These are phyloP conservation scores for Epsilonema sp. DNA, from an alignment of 2,888 invertebrate species.

Conservation along the genomic window DNA sequence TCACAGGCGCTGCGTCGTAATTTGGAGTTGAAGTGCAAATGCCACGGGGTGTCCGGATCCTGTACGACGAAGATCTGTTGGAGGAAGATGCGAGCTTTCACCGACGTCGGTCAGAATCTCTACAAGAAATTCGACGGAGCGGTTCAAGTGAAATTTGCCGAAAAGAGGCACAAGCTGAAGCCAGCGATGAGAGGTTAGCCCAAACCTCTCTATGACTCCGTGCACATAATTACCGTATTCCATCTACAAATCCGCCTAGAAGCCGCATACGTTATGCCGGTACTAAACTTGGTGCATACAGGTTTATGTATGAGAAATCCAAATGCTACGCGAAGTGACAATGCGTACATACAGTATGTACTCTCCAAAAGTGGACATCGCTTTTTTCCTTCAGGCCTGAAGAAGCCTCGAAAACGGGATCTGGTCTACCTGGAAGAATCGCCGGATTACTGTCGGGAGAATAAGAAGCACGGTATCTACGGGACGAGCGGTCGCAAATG, in stretches of 20 bases:
- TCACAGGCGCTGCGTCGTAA: slow-evolving; percentile 41
- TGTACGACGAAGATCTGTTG: slow-evolving; percentile 75
- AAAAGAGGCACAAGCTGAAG: slow-evolving; percentile 13
- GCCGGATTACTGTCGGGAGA: slow-evolving; percentile 46
- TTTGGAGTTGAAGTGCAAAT: slow-evolving; percentile 73
- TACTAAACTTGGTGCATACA: no score
- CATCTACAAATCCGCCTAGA: no score
- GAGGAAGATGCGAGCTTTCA: slow-evolving; percentile 56
- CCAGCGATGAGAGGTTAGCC: slow-evolving; percentile 20
- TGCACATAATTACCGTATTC: no score
- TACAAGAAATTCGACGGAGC: slow-evolving; percentile 66
- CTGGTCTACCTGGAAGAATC: slow-evolving; percentile 71
- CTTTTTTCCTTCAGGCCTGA: slow-evolving; percentile 40
- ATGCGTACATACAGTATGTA: background rate
- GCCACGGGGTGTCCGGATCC: slow-evolving; percentile 78
- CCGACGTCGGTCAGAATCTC: slow-evolving; percentile 53
- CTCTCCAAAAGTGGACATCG: no score
- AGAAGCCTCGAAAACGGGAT: slow-evolving; percentile 58
- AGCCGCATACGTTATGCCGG: no score
- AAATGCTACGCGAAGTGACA: background rate
- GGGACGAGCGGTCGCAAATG: slow-evolving; percentile 63
- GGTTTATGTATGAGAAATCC: no score
- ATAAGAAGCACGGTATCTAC: slow-evolving; percentile 41
- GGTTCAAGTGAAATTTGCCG: slow-evolving; percentile 47
- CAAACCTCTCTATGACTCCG: no score